Conservation (phyloP, 2,888 invertebrate genomes). For the Lepeophtheirus nordmannii region DNA sequence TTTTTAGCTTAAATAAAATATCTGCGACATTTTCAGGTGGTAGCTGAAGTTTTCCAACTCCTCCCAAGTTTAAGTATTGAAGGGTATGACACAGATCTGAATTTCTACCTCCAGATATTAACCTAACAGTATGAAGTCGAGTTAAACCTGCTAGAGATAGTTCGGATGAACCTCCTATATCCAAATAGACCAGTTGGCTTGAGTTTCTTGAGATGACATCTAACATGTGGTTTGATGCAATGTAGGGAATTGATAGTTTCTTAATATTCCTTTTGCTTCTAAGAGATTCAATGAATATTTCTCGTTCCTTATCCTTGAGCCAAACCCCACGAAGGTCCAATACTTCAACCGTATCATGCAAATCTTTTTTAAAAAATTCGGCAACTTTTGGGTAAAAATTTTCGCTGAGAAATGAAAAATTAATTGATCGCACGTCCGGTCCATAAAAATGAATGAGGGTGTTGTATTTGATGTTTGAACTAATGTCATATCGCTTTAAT, state of each 20-base stretch:
- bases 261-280: neutral
- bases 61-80: neutral
- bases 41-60: neutral
- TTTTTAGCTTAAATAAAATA: neutral
- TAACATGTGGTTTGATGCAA: neutral
- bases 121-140: neutral
- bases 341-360: neutral
- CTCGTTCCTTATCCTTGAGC: constrained; percentile 5
- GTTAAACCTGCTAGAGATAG: neutral
- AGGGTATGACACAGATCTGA: constrained; percentile 2
- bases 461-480: neutral
- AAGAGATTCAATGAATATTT: neutral
- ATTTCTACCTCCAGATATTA: neutral
- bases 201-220: neutral
- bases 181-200: neutral
- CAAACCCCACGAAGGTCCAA: neutral
- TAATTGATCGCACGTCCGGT: neutral
- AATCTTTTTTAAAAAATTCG: neutral
- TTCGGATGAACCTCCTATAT: constrained; percentile 3
- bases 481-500: neutral
- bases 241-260: neutral
- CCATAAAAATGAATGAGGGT: neutral
- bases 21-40: neutral
- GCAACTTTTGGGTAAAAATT: neutral
- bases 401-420: neutral